Evolutionary conservation across 2,888 invertebrate species (phyloP).

Genomic region (Charanyca ferruginea): DNA sequence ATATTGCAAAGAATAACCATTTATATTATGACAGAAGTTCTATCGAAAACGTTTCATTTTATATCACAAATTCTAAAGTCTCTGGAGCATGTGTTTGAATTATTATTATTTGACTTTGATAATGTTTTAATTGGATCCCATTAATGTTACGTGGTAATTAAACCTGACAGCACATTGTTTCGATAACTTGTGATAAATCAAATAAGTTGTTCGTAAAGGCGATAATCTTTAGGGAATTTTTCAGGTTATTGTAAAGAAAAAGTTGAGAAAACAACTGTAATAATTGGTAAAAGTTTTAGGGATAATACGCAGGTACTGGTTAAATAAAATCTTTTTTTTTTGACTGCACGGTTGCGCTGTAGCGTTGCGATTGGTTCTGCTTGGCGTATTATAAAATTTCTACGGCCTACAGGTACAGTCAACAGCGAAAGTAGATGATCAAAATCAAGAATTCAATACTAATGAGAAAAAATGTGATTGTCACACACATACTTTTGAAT

Average conservation of each 20-base stretch:
- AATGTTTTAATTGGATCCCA: constrained; percentile 41
- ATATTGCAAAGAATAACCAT: not conserved
- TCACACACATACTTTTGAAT: too few species aligned
- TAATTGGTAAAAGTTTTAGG: too few species aligned
- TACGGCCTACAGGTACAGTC: too few species aligned
- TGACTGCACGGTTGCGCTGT: too few species aligned
- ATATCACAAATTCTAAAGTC: constrained; percentile 1
- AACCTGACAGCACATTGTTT: constrained; percentile 26
- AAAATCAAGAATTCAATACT: too few species aligned
- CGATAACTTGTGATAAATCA: constrained; percentile 15
- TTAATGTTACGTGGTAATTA: constrained; percentile 31
- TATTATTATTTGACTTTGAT: constrained; percentile 31
- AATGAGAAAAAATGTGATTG: too few species aligned
- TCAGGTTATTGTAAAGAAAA: not conserved
- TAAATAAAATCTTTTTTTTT: too few species aligned
- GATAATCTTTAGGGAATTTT: constrained; percentile 8
- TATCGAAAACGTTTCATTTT: constrained; percentile 8
- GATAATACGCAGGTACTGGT: too few species aligned
- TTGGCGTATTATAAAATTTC: too few species aligned
- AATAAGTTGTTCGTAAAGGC: constrained; percentile 13
- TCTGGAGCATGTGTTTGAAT: constrained; percentile 2
- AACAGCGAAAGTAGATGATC: too few species aligned
- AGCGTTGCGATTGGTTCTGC: too few species aligned
- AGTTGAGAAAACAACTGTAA: constrained; percentile 1
- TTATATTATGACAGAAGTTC: constrained; percentile 12